Conservation (phyloP, 2,888 invertebrate genomes). For the Endomychus coccineus region DNA sequence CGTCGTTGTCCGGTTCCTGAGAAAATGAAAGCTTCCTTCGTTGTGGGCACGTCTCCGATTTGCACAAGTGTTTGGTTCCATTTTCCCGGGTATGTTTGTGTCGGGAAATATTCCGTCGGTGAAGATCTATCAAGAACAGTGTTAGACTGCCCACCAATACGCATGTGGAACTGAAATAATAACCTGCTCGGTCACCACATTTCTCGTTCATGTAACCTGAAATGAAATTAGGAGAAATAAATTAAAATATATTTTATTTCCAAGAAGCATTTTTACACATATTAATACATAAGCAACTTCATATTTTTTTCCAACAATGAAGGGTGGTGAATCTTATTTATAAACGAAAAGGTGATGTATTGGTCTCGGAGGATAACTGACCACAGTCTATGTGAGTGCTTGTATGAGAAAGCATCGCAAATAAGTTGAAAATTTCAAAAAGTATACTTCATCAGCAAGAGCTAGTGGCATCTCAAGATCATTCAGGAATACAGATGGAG, state of each 20-base stretch:
- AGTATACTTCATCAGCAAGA: too few species aligned
- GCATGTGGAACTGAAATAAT: constrained; percentile 76
- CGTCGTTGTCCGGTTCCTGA: constrained; percentile 52
- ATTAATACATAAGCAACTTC: too few species aligned
- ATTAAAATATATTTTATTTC: too few species aligned
- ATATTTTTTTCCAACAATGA: too few species aligned
- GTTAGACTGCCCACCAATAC: constrained; percentile 68
- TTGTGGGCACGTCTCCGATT: constrained; percentile 51
- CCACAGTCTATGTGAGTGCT: too few species aligned
- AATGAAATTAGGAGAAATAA: not conserved
- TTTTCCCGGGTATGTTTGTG: constrained; percentile 62
- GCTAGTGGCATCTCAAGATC: too few species aligned
- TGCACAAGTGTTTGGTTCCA: constrained; percentile 51
- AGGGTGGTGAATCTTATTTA: too few species aligned
- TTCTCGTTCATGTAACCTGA: constrained; percentile 75
- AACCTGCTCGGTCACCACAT: constrained; percentile 70
- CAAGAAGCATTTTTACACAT: too few species aligned
- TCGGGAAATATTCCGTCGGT: constrained; percentile 60
- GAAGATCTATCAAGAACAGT: constrained; percentile 74
- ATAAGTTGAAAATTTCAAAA: too few species aligned
- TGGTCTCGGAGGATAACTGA: too few species aligned
- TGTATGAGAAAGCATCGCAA: not conserved
- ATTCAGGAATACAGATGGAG: too few species aligned
- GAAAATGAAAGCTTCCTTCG: constrained; percentile 51
- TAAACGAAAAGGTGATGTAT: constrained; percentile 1